Conservation (phyloP, 2,113 vertebrate species). For the Salvelinus fontinalis region DNA sequence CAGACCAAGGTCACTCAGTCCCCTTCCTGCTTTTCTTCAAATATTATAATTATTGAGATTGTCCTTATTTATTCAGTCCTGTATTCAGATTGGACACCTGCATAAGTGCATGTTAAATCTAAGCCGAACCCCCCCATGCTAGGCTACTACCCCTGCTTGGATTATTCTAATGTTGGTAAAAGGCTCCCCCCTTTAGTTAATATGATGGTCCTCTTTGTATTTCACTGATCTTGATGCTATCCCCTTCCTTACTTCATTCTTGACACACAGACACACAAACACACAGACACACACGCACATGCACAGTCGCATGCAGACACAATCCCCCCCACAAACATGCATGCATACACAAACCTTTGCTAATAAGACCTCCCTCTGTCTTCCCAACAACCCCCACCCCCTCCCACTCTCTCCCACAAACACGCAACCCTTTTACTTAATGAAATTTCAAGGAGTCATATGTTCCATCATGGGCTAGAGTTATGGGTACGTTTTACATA, state of each 20-base stretch:
- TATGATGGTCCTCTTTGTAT: constrained; percentile 36
- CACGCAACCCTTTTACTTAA: constrained; percentile 77
- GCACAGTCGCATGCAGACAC: background rate
- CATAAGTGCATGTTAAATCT: constrained; percentile 46
- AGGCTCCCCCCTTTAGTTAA: constrained; percentile 66
- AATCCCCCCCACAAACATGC: background rate
- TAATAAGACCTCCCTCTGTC: background rate
- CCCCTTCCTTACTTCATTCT: background rate
- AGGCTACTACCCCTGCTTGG: constrained; percentile 27
- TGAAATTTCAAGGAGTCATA: constrained; percentile 77
- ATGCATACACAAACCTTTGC: constrained; percentile 39
- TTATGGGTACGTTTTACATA: constrained; percentile 78
- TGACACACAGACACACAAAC: background rate
- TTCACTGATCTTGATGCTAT: constrained; percentile 44
- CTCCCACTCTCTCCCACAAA: constrained; percentile 11
- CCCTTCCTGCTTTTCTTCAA: constrained; percentile 52
- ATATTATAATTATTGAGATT: constrained; percentile 64
- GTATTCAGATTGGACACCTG: constrained; percentile 56
- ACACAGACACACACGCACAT: background rate
- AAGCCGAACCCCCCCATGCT: constrained; percentile 1
- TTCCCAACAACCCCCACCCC: constrained; percentile 7
- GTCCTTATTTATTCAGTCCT: constrained; percentile 37
- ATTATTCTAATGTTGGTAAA: constrained; percentile 65
- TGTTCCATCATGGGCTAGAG: constrained; percentile 68
- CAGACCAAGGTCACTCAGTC: constrained; percentile 18